Conservation (phyloP, 2,888 invertebrate species). For the Eulithis prunata region DNA sequence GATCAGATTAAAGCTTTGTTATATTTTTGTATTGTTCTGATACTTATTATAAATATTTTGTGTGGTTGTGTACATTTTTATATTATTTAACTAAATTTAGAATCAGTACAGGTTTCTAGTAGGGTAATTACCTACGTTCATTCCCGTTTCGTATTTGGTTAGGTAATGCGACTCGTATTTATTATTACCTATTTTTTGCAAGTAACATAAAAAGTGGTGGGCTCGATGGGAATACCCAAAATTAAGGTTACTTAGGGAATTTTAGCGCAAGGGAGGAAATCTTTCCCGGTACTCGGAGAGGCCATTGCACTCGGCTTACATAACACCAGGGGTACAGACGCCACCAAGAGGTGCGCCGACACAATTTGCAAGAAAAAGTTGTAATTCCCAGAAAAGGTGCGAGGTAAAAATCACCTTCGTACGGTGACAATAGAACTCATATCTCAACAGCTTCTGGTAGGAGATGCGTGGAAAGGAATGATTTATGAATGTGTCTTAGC, state of each 20-base stretch:
- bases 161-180: too few relatives aligned
- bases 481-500: conserved; percentile 73
- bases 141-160: too few relatives aligned
- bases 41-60: background rate
- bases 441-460: conserved; percentile 52
- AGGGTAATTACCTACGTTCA: too few relatives aligned
- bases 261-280: conserved; percentile 59
- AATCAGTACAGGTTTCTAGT: too few relatives aligned
- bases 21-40: background rate
- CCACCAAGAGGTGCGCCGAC: conserved; percentile 69
- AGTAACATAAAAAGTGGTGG: too few relatives aligned
- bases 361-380: conserved; percentile 46
- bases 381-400: conserved; percentile 49
- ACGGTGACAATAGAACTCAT: conserved; percentile 55
- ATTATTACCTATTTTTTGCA: too few relatives aligned
- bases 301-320: conserved; percentile 82
- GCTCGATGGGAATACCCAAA: too few relatives aligned
- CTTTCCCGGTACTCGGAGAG: conserved; percentile 68
- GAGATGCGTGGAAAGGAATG: conserved; percentile 65
- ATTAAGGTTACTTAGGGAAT: conserved; percentile 62
- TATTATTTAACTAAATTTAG: too few relatives aligned
- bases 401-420: conserved; percentile 60
- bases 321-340: conserved; percentile 80
- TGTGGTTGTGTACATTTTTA: too few relatives aligned
- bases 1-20: conserved; percentile 3